Evolutionary conservation across 2,888 invertebrate genomes (phyloP).

Genomic region (Cephonodes hylas): DNA sequence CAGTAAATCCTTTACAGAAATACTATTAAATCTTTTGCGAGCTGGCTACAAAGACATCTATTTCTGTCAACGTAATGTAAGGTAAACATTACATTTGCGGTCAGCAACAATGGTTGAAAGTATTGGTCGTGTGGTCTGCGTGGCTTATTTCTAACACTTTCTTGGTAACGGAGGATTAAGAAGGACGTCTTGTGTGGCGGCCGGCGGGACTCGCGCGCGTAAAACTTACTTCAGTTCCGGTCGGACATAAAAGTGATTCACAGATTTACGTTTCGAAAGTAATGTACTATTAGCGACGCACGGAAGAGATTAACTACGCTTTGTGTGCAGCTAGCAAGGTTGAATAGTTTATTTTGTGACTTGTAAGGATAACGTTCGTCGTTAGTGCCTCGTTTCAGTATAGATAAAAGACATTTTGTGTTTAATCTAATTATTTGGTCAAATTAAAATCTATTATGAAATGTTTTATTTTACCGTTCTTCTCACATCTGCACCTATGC

Average conservation of each 20-base stretch:
- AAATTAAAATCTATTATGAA: too few relatives aligned
- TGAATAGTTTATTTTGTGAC: background rate
- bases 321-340: background rate
- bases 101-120: slow-evolving; percentile 59
- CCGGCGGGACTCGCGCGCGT: slow-evolving; percentile 37
- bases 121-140: slow-evolving; percentile 37
- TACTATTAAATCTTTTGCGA: slow-evolving; percentile 45
- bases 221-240: slow-evolving; percentile 54
- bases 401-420: too few relatives aligned
- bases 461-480: too few relatives aligned
- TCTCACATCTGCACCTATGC: too few relatives aligned
- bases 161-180: slow-evolving; percentile 61
- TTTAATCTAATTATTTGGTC: too few relatives aligned
- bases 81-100: slow-evolving; percentile 71
- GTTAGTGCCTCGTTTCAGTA: too few relatives aligned
- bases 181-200: slow-evolving; percentile 68
- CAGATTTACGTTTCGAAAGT: slow-evolving; percentile 11
- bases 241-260: slow-evolving; percentile 41
- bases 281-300: slow-evolving; percentile 2
- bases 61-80: slow-evolving; percentile 63
- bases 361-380: background rate
- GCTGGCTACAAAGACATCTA: slow-evolving; percentile 53
- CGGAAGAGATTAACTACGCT: background rate
- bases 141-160: slow-evolving; percentile 63
- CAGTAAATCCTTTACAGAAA: slow-evolving; percentile 42